Evolutionary conservation across 2,113 vertebrate genomes (phyloP).

Genomic region (Takifugu bimaculatus): DNA sequence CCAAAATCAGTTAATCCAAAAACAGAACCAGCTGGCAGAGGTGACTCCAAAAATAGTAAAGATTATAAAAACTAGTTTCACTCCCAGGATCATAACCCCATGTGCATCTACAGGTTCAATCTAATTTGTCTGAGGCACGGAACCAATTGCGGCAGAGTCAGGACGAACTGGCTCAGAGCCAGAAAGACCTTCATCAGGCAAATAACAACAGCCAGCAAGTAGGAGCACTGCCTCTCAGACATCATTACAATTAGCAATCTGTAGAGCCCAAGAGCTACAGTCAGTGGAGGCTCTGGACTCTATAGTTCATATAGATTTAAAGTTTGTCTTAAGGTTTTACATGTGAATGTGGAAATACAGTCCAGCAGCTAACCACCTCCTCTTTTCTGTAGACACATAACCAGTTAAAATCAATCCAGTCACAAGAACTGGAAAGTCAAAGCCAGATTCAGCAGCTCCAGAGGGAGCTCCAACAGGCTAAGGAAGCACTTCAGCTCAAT

Average conservation of each 20-base stretch:
- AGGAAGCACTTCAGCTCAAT: constrained; percentile 58
- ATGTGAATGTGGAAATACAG: neutral
- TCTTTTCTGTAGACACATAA: constrained; percentile 46
- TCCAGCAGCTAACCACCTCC: neutral
- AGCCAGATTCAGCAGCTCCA: constrained; percentile 61
- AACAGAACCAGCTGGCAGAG: neutral
- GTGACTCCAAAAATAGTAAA: neutral
- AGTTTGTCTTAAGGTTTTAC: neutral
- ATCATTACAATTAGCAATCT: neutral
- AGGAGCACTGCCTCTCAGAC: neutral
- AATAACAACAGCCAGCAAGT: constrained; percentile 78
- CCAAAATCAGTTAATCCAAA: constrained; percentile 60
- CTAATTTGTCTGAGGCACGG: constrained; percentile 59
- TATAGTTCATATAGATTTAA: neutral
- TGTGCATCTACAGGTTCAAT: constrained; percentile 46
- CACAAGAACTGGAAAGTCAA: constrained; percentile 52
- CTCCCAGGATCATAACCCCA: neutral
- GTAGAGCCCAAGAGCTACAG: neutral
- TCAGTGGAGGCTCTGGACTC: neutral
- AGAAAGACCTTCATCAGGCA: constrained; percentile 64
- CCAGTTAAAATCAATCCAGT: constrained; percentile 56
- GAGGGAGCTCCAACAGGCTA: constrained; percentile 62
- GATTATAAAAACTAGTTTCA: neutral
- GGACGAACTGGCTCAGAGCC: constrained; percentile 56
- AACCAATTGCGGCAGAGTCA: constrained; percentile 60